Conservation (phyloP, 2,797 vertebrate genomes). For the Chaetodon trifasciatus region DNA sequence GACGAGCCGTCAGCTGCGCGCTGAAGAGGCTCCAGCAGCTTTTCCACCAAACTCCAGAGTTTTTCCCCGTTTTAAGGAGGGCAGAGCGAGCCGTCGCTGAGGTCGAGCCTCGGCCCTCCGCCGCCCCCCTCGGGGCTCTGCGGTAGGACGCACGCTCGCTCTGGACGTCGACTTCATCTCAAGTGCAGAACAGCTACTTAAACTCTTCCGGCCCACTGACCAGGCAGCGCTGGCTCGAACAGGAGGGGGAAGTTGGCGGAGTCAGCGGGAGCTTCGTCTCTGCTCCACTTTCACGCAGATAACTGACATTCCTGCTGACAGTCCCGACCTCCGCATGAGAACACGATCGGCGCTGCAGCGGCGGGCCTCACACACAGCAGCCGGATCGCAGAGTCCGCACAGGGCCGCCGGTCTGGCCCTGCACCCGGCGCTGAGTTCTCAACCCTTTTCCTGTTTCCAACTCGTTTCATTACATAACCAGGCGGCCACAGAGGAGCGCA, state of each 20-base stretch:
- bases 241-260: background rate
- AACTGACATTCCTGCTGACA: slow-evolving; percentile 3
- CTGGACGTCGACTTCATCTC: slow-evolving; percentile 21
- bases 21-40: background rate
- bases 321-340: background rate
- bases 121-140: slow-evolving; percentile 12
- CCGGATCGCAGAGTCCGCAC: background rate
- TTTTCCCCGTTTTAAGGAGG: too few relatives aligned
- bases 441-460: slow-evolving; percentile 35
- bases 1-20: background rate
- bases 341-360: background rate
- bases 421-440: background rate
- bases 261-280: background rate
- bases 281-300: slow-evolving; percentile 15
- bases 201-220: slow-evolving; percentile 68
- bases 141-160: background rate
- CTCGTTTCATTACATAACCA: slow-evolving; percentile 64
- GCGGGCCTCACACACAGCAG: background rate
- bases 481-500: slow-evolving; percentile 38
- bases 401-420: slow-evolving; percentile 3
- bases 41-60: background rate
- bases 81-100: too few relatives aligned
- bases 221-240: background rate
- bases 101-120: too few relatives aligned
- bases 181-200: slow-evolving; percentile 49